Conservation (phyloP, 1,140 invertebrate genomes). For the Saxidomus purpurata region DNA sequence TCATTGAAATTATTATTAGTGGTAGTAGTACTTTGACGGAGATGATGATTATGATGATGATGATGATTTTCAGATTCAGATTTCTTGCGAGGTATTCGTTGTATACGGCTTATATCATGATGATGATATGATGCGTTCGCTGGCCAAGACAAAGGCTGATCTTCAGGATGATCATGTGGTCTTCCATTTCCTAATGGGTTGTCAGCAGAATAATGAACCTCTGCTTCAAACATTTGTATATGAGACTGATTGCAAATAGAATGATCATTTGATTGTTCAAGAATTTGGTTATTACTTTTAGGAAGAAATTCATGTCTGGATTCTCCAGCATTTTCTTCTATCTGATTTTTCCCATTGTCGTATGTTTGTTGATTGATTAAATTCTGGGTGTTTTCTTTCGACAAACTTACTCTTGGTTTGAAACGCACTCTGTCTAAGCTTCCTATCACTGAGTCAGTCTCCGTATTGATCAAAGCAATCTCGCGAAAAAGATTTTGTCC, state of each 20-base stretch:
- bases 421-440: not conserved
- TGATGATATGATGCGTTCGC: not conserved
- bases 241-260: not conserved
- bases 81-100: not conserved
- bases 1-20: no score
- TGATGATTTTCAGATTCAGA: not conserved
- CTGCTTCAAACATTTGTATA: not conserved
- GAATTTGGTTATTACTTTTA: not conserved
- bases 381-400: not conserved
- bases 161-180: not conserved
- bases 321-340: not conserved
- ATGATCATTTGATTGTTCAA: not conserved
- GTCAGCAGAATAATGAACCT: not conserved
- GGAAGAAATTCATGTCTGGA: no score
- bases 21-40: no score
- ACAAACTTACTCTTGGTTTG: not conserved
- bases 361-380: not conserved
- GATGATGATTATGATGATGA: no score
- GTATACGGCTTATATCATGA: not conserved
- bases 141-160: not conserved
- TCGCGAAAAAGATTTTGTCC: not conserved
- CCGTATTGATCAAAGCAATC: not conserved
- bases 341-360: not conserved
- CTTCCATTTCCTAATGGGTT: not conserved
- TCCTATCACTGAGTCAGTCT: not conserved